These are phyloP conservation scores for Sorex maritimensis DNA, from an alignment of 2,797 vertebrate genomes.

Conservation along the genomic window DNA sequence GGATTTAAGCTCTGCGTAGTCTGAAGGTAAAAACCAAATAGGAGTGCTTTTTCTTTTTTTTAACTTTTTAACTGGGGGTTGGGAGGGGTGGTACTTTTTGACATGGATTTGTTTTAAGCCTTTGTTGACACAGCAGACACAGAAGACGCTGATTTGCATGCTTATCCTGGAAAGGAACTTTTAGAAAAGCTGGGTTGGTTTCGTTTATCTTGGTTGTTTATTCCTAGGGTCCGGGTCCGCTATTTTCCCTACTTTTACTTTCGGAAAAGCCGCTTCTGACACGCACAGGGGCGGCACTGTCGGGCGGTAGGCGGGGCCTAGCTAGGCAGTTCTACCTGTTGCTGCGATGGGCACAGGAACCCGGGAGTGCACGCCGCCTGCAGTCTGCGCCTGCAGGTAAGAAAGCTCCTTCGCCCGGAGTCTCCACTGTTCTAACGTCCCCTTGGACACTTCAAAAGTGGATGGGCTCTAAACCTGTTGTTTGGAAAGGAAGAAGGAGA, in stretches of 20 bases:
- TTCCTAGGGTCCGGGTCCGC: not conserved
- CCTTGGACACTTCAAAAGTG: not conserved
- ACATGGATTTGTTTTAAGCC: not conserved
- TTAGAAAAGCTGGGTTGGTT: conserved; percentile 47
- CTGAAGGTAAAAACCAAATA: not conserved
- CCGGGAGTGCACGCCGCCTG: accelerated
- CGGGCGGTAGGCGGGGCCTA: too few relatives aligned
- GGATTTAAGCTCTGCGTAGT: not conserved
- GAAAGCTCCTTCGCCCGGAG: not conserved
- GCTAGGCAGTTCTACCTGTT: too few relatives aligned
- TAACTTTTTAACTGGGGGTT: too few relatives aligned
- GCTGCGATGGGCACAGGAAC: not conserved
- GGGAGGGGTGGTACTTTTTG: not conserved
- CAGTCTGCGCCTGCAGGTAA: conserved; percentile 73
- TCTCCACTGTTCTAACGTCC: too few relatives aligned
- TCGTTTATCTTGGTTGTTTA: not conserved
- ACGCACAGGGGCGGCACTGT: too few relatives aligned
- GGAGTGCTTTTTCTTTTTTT: too few relatives aligned
- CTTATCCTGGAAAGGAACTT: not conserved
- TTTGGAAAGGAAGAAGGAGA: not conserved
- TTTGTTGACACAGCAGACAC: not conserved
- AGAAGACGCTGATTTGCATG: too few relatives aligned
- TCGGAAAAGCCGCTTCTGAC: too few relatives aligned
- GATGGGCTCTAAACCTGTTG: not conserved
- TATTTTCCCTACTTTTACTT: too few relatives aligned